phyloP scores from a whole-genome alignment of 2,888 invertebrate genomes.

The Poecilus cupreus region DNA sequence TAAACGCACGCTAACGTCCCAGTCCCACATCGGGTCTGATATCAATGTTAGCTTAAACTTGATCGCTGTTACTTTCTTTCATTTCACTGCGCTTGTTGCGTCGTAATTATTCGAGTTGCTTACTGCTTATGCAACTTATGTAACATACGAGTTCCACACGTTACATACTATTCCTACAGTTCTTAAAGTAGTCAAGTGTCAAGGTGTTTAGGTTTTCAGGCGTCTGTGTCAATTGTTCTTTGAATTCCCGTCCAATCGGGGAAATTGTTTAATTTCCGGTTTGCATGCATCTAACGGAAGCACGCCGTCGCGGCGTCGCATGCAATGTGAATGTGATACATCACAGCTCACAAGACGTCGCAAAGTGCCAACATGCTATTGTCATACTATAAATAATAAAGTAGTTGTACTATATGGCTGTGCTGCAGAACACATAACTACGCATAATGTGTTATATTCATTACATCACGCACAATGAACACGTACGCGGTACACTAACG shows the following conservation, averaged over 20 bases:
- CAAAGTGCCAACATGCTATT: no score
- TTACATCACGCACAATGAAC: conserved; percentile 17
- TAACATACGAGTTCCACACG: neutral
- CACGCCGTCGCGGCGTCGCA: conserved; percentile 19
- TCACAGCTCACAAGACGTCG: neutral
- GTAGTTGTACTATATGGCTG: no score
- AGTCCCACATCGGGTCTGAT: conserved; percentile 8
- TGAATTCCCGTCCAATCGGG: conserved; percentile 68
- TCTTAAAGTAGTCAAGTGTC: neutral
- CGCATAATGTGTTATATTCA: neutral
- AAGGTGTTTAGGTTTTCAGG: no score
- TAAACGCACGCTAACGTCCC: conserved; percentile 69
- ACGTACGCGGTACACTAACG: neutral
- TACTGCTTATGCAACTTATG: conserved; percentile 39
- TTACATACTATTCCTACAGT: conserved; percentile 14
- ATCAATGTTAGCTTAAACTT: no score
- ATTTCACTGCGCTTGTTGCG: no score
- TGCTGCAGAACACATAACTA: no score
- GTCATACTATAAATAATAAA: no score
- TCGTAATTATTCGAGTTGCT: neutral
- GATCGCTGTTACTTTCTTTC: neutral
- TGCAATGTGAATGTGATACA: conserved; percentile 8
- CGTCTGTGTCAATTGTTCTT: conserved; percentile 63
- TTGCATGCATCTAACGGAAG: conserved; percentile 64
- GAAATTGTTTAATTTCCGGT: conserved; percentile 71